Conservation (phyloP, 2,797 vertebrate genomes). For the Geotrypetes seraphini region DNA sequence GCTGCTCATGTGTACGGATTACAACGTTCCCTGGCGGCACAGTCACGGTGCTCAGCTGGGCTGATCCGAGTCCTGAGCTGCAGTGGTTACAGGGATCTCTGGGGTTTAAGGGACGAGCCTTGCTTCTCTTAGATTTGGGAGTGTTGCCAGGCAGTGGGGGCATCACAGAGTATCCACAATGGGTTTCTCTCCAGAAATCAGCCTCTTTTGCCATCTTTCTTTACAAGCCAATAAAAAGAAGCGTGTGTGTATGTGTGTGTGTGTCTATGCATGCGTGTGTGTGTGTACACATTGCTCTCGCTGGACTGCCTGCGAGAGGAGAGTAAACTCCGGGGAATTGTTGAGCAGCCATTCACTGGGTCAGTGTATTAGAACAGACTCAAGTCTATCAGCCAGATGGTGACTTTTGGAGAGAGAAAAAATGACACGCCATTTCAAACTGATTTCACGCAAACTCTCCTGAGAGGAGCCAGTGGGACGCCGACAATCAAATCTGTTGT, state of each 20-base stretch:
- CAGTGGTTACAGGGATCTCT: too few relatives aligned
- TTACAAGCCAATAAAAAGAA: too few relatives aligned
- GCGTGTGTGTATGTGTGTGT: too few relatives aligned
- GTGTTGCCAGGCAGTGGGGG: fast-evolving
- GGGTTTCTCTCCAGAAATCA: too few relatives aligned
- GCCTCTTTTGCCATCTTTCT: too few relatives aligned
- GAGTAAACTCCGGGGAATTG: constrained; percentile 60
- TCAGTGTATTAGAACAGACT: constrained; percentile 73
- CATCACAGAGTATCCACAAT: constrained; percentile 4
- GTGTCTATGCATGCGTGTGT: too few relatives aligned
- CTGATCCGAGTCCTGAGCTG: too few relatives aligned
- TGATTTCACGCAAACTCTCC: constrained; percentile 94
- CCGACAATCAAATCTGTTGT: constrained; percentile 88
- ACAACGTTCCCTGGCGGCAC: too few relatives aligned
- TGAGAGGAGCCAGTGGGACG: constrained; percentile 70
- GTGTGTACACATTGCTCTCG: too few relatives aligned
- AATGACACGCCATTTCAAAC: constrained; percentile 97
- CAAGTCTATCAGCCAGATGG: constrained; percentile 95
- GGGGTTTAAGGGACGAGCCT: neutral
- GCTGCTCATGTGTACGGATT: too few relatives aligned
- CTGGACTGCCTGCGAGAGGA: constrained; percentile 29
- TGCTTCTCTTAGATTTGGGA: constrained; percentile 4
- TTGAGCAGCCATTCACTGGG: constrained; percentile 75
- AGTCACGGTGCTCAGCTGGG: too few relatives aligned
- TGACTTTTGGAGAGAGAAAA: constrained; percentile 87